Evolutionary conservation across 2,113 vertebrate species (phyloP).

Genomic region (Myodes glareolus): DNA sequence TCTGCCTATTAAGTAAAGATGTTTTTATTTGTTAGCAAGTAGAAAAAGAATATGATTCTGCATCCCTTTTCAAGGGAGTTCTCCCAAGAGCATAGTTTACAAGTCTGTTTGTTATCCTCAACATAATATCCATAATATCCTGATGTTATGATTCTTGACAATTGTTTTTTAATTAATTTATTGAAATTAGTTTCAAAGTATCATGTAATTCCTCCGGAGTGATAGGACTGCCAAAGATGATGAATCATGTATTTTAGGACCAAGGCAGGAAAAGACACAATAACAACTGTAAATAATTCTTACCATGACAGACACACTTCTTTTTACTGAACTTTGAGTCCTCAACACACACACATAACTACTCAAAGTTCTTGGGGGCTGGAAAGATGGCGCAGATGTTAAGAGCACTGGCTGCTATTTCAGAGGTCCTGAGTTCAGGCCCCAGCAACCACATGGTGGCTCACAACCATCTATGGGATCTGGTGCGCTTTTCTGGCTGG

Average conservation of each 20-base stretch:
- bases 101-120: not conserved
- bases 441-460: too few species aligned
- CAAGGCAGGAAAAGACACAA: not conserved
- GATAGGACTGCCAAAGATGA: not conserved
- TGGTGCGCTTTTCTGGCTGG: too few species aligned
- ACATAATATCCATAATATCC: not conserved
- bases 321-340: not conserved
- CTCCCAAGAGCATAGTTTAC: not conserved
- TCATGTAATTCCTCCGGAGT: not conserved
- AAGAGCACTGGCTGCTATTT: too few species aligned
- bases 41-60: not conserved
- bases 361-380: not conserved
- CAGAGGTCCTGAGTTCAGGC: too few species aligned
- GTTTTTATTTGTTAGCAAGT: not conserved
- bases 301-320: not conserved
- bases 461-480: too few species aligned
- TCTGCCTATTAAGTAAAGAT: not conserved
- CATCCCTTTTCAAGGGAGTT: not conserved
- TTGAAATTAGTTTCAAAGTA: conserved; percentile 2
- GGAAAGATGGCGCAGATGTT: too few species aligned
- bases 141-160: not conserved
- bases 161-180: not conserved
- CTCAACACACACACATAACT: not conserved
- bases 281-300: not conserved
- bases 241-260: not conserved